These are phyloP conservation scores for Ostrea denselamellosa DNA, from an alignment of 1,140 invertebrate species.

Conservation along the genomic window DNA sequence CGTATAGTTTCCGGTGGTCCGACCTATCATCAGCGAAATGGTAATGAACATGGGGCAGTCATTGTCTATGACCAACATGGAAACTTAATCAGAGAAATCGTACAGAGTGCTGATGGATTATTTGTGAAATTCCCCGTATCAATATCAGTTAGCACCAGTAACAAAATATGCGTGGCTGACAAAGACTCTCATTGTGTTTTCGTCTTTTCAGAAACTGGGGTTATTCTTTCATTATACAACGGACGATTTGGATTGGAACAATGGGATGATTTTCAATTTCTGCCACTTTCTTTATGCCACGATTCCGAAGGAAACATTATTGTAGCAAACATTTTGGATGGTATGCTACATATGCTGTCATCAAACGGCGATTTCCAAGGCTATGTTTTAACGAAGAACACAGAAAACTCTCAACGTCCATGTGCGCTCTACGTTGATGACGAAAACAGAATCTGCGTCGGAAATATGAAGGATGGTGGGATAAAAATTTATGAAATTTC, in stretches of 20 bases:
- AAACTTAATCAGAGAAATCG: neutral
- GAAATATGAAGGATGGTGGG: neutral
- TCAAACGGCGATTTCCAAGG: conserved; percentile 18
- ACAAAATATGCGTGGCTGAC: neutral
- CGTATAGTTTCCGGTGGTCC: neutral
- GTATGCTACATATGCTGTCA: neutral
- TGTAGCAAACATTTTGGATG: neutral
- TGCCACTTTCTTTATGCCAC: neutral
- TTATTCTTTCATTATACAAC: neutral
- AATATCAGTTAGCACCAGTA: neutral
- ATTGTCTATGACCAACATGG: neutral
- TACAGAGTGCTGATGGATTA: neutral
- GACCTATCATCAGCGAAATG: too few species aligned
- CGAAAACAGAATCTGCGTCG: neutral
- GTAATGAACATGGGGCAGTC: neutral
- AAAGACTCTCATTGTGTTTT: neutral
- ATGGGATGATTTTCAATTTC: neutral
- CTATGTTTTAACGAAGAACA: conserved; percentile 12
- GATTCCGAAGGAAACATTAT: conserved; percentile 36
- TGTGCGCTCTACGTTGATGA: neutral
- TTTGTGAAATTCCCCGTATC: neutral
- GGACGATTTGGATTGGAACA: neutral
- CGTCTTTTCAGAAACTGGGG: neutral
- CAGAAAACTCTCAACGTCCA: neutral
- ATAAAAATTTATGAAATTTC: conserved; percentile 25